Evolutionary conservation across 2,113 vertebrate species (phyloP).

Genomic region (Nicator chloris): DNA sequence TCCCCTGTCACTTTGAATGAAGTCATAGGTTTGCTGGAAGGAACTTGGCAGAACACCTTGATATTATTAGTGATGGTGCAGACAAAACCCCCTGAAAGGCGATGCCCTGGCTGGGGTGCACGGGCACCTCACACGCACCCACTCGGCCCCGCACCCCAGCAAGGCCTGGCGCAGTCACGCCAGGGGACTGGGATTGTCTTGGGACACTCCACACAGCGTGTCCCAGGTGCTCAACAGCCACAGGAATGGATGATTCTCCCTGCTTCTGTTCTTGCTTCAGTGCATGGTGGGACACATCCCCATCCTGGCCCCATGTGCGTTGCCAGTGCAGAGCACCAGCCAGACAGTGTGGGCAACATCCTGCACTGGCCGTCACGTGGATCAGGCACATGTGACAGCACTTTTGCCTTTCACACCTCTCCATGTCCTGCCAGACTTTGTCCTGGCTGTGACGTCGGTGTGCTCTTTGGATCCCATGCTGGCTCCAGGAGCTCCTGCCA

Average conservation of each 20-base stretch:
- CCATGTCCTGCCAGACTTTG: slow-evolving; percentile 36
- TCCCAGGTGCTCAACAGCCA: neutral
- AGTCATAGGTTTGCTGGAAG: slow-evolving; percentile 42
- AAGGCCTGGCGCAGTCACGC: accelerated
- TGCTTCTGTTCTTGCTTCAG: neutral
- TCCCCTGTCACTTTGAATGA: slow-evolving; percentile 62
- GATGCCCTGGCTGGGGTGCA: neutral
- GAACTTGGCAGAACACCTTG: slow-evolving; percentile 71
- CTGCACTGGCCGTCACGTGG: neutral
- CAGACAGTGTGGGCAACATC: accelerated
- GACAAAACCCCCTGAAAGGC: slow-evolving; percentile 51
- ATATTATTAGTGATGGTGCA: slow-evolving; percentile 49
- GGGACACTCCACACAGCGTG: neutral
- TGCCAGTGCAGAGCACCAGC: neutral
- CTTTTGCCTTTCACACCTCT: slow-evolving; percentile 11
- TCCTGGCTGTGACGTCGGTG: neutral
- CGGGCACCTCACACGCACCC: neutral
- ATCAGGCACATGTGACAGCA: neutral
- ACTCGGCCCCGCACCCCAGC: accelerated
- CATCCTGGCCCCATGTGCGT: accelerated
- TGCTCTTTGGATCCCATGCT: neutral
- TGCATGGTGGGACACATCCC: accelerated
- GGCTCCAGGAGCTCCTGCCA: neutral
- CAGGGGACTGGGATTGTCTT: neutral
- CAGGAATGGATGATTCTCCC: neutral